A percentile compares a stretch with the other conserved stretches of the same genome.
These are phyloP conservation scores for Lasioglossum figueresi DNA, from an alignment of 2,888 invertebrate species.

Conservation along the genomic window DNA sequence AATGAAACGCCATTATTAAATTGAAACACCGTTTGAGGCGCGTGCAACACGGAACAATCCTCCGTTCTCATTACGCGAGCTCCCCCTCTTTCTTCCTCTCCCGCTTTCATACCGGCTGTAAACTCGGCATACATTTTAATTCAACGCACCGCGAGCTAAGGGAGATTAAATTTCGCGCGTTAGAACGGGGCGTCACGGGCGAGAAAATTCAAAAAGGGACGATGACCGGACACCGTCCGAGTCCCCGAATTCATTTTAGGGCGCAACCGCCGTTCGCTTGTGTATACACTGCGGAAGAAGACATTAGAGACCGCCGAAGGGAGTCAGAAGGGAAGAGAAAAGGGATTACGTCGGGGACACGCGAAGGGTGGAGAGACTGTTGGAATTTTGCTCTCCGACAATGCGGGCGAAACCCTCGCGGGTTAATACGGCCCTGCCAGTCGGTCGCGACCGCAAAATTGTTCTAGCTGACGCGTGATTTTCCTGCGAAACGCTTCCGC, in stretches of 20 bases:
- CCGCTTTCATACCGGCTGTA: not conserved
- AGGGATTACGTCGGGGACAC: conserved; percentile 56
- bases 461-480: conserved; percentile 62
- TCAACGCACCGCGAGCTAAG: conserved; percentile 55
- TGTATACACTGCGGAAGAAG: conserved; percentile 46
- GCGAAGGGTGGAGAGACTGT: conserved; percentile 53
- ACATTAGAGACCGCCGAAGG: conserved; percentile 50
- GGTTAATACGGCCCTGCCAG: conserved; percentile 58
- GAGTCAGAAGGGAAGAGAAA: not conserved
- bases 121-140: conserved; percentile 61
- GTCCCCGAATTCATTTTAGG: conserved; percentile 64
- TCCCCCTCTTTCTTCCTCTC: no score
- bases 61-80: conserved; percentile 56
- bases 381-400: conserved; percentile 62
- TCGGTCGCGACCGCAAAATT: conserved; percentile 58
- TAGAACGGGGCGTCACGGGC: conserved; percentile 48
- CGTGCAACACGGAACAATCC: conserved; percentile 54
- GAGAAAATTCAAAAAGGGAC: conserved; percentile 68
- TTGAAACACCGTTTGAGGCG: conserved; percentile 58
- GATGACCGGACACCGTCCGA: not conserved
- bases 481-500: conserved; percentile 50
- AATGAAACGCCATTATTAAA: conserved; percentile 62
- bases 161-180: conserved; percentile 70
- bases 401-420: conserved; percentile 5
- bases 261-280: conserved; percentile 24